Percentiles rank a stretch among this genome's conserved stretches.
Evolutionary conservation across 2,113 vertebrate species (phyloP).

Genomic region (Chrysemys picta): DNA sequence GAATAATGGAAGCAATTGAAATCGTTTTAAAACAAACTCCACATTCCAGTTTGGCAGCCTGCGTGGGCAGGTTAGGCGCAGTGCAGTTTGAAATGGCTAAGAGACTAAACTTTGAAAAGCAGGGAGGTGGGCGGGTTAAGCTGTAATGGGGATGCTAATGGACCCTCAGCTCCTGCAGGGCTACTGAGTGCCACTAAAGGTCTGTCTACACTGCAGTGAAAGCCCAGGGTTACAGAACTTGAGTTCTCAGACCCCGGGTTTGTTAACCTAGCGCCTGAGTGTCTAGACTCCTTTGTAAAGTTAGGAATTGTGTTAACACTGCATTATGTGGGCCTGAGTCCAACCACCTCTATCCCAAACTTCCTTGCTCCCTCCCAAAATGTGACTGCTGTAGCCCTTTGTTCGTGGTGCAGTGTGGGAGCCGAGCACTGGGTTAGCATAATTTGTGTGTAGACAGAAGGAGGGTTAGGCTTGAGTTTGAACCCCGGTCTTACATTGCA

Average conservation of each 20-base stretch:
- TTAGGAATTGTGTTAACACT: neutral
- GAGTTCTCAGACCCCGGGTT: neutral
- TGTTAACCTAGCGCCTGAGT: neutral
- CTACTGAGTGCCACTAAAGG: neutral
- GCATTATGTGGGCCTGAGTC: neutral
- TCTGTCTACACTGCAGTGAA: neutral
- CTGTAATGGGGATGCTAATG: neutral
- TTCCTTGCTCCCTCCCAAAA: neutral
- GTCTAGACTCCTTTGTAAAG: neutral
- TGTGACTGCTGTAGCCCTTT: neutral
- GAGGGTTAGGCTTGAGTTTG: neutral
- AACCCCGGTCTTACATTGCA: neutral
- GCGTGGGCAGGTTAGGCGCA: neutral
- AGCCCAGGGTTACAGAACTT: neutral
- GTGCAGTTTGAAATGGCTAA: neutral
- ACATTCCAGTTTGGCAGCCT: fast-evolving
- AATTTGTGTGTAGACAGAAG: neutral
- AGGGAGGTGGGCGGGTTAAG: neutral
- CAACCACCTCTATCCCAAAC: neutral
- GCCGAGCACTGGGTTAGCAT: neutral
- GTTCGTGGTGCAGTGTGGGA: neutral
- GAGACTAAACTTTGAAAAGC: neutral
- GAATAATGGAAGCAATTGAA: neutral
- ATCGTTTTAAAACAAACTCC: fast-evolving
- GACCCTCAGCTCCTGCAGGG: neutral